Evolutionary conservation across 2,113 vertebrate species (phyloP).

Genomic region (Paradoxurus hermaphroditus): DNA sequence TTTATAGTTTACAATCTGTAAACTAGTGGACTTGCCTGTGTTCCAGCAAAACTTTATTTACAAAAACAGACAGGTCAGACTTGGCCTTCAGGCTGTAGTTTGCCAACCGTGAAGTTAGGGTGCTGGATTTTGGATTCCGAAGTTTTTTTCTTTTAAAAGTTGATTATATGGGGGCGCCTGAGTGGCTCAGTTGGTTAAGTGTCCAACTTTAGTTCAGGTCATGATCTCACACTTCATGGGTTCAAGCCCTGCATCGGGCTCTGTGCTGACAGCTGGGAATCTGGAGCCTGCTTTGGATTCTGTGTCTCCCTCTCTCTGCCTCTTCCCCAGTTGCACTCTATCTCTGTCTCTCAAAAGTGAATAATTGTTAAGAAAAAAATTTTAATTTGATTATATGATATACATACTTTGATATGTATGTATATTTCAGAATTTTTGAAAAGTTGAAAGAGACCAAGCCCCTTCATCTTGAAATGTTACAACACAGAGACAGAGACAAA

Average conservation of each 20-base stretch:
- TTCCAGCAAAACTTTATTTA: neutral
- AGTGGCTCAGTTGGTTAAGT: too few relatives aligned
- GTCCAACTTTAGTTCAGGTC: too few relatives aligned
- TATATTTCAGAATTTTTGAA: slow-evolving; percentile 23
- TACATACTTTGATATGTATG: neutral
- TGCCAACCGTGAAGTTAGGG: neutral
- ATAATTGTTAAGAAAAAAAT: too few relatives aligned
- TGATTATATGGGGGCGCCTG: neutral
- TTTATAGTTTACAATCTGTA: neutral
- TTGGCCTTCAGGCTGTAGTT: neutral
- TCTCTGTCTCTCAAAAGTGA: too few relatives aligned
- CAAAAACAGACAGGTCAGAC: neutral
- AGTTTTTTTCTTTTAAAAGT: neutral
- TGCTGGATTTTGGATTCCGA: neutral
- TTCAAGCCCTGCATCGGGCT: too few relatives aligned
- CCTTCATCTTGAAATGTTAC: neutral
- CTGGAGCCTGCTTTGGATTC: too few relatives aligned
- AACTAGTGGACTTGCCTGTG: neutral
- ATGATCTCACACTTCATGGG: too few relatives aligned
- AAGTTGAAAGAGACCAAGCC: neutral
- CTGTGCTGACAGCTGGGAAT: too few relatives aligned
- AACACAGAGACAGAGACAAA: neutral
- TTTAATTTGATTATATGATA: neutral
- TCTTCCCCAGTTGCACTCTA: too few relatives aligned
- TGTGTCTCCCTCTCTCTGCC: too few relatives aligned